Evolutionary conservation across 2,888 invertebrate genomes (phyloP).

Genomic region (Escarpia spicata): DNA sequence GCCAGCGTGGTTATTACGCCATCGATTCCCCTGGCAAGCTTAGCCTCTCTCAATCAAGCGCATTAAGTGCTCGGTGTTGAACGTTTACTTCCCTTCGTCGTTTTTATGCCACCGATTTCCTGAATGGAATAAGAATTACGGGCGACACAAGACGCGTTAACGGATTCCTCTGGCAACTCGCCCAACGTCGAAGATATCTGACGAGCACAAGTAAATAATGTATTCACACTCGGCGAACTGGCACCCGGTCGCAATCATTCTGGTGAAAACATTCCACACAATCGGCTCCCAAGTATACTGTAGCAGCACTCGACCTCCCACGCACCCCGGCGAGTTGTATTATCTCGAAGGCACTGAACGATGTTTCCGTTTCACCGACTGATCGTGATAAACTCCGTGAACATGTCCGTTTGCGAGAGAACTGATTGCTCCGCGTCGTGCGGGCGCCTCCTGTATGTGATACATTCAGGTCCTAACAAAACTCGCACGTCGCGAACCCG

Average conservation of each 20-base stretch:
- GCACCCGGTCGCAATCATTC: conserved; percentile 7
- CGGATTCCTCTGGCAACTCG: conserved; percentile 1
- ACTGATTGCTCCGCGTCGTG: neutral
- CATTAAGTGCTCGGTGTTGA: conserved; percentile 8
- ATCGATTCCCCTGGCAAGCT: neutral
- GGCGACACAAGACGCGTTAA: conserved; percentile 20
- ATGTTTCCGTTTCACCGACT: neutral
- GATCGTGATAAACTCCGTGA: neutral
- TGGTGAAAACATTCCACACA: conserved; percentile 12
- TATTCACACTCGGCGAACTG: conserved; percentile 21
- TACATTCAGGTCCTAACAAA: neutral
- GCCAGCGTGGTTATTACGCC: neutral
- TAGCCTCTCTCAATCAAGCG: neutral
- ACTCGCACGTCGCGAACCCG: conserved; percentile 10
- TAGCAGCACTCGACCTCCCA: no score
- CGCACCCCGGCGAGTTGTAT: neutral
- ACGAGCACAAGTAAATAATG: conserved; percentile 13
- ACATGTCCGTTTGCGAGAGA: conserved; percentile 18
- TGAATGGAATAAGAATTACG: conserved; percentile 21
- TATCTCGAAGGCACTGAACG: conserved; percentile 21
- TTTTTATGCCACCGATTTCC: conserved; percentile 14
- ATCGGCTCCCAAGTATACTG: neutral
- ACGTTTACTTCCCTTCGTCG: conserved; percentile 20
- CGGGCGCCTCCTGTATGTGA: neutral
- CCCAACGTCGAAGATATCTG: neutral